Evolutionary conservation across 2,113 vertebrate species (phyloP).

Genomic region (Forbesichthys agassizii): DNA sequence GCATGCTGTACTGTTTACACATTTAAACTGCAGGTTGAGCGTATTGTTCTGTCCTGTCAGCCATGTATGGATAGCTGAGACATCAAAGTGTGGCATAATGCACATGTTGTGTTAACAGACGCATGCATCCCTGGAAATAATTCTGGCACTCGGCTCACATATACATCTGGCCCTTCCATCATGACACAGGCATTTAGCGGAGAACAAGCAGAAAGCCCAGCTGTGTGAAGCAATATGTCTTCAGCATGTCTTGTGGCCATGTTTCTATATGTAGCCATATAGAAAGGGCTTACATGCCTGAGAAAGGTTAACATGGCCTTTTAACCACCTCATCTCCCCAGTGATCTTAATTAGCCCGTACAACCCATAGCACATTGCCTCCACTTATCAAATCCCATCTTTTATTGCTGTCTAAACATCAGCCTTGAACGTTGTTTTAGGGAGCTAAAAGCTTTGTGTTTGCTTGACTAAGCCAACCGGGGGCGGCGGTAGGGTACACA

Average conservation of each 20-base stretch:
- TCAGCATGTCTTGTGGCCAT: constrained; percentile 6
- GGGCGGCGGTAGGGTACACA: constrained; percentile 19
- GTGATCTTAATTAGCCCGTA: constrained; percentile 13
- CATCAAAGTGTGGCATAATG: constrained; percentile 41
- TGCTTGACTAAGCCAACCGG: constrained; percentile 19
- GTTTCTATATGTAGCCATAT: constrained; percentile 6
- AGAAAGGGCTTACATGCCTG: constrained; percentile 9
- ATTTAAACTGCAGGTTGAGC: too few relatives aligned
- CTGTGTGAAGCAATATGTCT: constrained; percentile 19
- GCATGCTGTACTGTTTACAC: constrained; percentile 8
- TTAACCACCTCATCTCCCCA: background rate
- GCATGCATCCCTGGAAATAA: constrained; percentile 39
- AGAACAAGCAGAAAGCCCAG: constrained; percentile 19
- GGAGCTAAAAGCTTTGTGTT: constrained; percentile 15
- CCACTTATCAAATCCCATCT: background rate
- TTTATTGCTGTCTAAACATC: constrained; percentile 8
- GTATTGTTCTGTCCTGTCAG: constrained; percentile 22
- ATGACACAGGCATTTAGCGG: constrained; percentile 34
- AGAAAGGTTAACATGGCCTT: constrained; percentile 6
- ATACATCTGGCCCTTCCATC: constrained; percentile 50
- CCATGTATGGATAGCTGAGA: constrained; percentile 32
- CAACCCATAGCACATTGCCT: background rate
- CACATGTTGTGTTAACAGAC: constrained; percentile 11
- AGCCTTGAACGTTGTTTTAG: constrained; percentile 11
- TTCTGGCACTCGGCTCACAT: constrained; percentile 29